Percentiles rank a stretch among this genome's conserved stretches.
phyloP scores from a whole-genome alignment of 2,113 vertebrate species.

The Protobothrops mucrosquamatus region DNA sequence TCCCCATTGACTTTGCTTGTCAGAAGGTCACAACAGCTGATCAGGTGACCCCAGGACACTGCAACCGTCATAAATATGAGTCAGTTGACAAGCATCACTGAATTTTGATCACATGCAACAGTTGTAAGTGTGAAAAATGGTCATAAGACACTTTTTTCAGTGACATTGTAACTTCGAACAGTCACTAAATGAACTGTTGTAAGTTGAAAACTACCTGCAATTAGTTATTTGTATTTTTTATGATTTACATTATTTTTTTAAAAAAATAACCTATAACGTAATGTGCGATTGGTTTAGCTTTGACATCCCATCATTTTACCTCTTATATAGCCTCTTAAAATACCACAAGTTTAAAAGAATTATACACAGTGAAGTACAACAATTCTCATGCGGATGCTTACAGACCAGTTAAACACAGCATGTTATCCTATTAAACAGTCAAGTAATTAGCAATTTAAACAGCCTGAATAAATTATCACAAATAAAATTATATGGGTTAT shows the following conservation, averaged over 20 bases:
- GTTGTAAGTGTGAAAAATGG: not conserved
- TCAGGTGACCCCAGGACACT: not conserved
- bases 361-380: slow-evolving; percentile 46
- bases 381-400: slow-evolving; percentile 59
- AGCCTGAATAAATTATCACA: slow-evolving; percentile 52
- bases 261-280: not conserved
- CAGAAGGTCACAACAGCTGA: not conserved
- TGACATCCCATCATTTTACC: slow-evolving; percentile 32
- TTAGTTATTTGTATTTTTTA: not conserved
- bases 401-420: slow-evolving; percentile 44
- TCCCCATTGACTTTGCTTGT: not conserved
- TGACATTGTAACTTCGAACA: not conserved
- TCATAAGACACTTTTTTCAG: not conserved
- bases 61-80: not conserved
- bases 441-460: slow-evolving; percentile 55
- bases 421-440: slow-evolving; percentile 63
- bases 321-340: slow-evolving; percentile 45
- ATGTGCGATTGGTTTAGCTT: slow-evolving; percentile 14
- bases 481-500: slow-evolving; percentile 47
- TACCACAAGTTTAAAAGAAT: slow-evolving; percentile 51
- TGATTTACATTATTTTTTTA: not conserved
- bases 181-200: not conserved
- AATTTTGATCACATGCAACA: not conserved
- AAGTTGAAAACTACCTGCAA: not conserved
- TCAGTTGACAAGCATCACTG: not conserved